Conservation (phyloP, 2,113 vertebrate species). For the Halcyon senegalensis region DNA sequence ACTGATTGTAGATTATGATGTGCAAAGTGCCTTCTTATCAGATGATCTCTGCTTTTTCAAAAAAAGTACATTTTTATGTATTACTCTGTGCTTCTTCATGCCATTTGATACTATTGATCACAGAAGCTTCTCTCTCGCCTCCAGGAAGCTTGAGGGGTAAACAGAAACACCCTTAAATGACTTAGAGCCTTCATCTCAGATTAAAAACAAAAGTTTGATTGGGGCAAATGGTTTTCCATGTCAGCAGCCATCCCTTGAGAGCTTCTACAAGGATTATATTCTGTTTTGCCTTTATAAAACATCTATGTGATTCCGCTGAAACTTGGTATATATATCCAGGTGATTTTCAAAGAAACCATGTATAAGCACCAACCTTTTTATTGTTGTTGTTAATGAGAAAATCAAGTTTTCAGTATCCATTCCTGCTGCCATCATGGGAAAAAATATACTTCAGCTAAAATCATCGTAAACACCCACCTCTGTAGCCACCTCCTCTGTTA, state of each 20-base stretch:
- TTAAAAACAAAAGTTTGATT: conserved; percentile 57
- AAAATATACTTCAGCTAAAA: neutral
- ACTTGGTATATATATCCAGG: neutral
- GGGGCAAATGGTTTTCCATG: conserved; percentile 58
- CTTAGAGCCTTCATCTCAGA: conserved; percentile 64
- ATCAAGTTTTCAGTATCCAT: neutral
- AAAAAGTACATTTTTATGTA: neutral
- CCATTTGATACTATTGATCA: conserved; percentile 66
- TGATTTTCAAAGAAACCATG: neutral
- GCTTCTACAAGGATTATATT: neutral
- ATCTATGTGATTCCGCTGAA: neutral
- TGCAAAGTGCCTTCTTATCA: neutral
- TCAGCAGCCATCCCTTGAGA: conserved; percentile 49
- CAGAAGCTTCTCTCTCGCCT: conserved; percentile 44
- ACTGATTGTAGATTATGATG: neutral
- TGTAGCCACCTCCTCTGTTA: neutral
- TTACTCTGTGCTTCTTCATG: neutral
- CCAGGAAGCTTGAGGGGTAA: conserved; percentile 65
- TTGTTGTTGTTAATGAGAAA: neutral
- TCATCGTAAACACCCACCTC: neutral
- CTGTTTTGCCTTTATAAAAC: neutral
- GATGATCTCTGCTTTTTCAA: neutral
- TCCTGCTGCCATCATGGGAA: neutral
- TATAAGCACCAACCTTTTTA: neutral
- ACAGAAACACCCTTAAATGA: conserved; percentile 64